These are phyloP conservation scores for Poecilobothrus nobilitatus DNA, from an alignment of 2,888 invertebrate genomes.

Conservation along the genomic window DNA sequence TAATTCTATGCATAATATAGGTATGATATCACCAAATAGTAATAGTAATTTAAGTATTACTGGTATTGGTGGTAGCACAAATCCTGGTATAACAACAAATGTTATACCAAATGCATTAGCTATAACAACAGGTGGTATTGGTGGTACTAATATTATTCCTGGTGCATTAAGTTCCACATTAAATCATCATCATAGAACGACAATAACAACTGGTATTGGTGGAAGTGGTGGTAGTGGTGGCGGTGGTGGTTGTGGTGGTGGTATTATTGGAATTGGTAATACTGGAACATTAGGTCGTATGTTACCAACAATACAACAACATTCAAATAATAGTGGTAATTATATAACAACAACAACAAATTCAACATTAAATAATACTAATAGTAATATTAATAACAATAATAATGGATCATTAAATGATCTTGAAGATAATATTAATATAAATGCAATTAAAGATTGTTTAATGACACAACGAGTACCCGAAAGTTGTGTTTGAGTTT, in stretches of 20 bases:
- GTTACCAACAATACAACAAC: neutral
- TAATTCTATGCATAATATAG: constrained; percentile 16
- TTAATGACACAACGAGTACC: constrained; percentile 79
- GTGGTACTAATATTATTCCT: neutral
- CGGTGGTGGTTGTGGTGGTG: constrained; percentile 19
- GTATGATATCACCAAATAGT: constrained; percentile 16
- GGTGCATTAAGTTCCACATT: neutral
- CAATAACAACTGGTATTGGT: constrained; percentile 14
- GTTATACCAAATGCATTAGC: constrained; percentile 28
- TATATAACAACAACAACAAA: neutral
- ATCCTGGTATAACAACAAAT: constrained; percentile 25
- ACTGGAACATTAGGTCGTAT: neutral
- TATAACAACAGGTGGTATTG: constrained; percentile 20
- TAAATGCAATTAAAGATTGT: constrained; percentile 78
- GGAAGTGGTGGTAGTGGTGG: constrained; percentile 12
- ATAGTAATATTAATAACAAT: constrained; percentile 20
- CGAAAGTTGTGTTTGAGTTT: constrained; percentile 73
- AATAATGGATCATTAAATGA: constrained; percentile 39
- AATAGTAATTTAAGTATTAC: constrained; percentile 19
- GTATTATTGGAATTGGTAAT: constrained; percentile 18
- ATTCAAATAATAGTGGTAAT: neutral
- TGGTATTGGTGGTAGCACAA: constrained; percentile 30
- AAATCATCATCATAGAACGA: constrained; percentile 12
- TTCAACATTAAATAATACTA: constrained; percentile 15
- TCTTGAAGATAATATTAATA: constrained; percentile 56